Base-by-base conservation (phyloP, 2,888 invertebrate species). In the Hesperia comma region DNA sequence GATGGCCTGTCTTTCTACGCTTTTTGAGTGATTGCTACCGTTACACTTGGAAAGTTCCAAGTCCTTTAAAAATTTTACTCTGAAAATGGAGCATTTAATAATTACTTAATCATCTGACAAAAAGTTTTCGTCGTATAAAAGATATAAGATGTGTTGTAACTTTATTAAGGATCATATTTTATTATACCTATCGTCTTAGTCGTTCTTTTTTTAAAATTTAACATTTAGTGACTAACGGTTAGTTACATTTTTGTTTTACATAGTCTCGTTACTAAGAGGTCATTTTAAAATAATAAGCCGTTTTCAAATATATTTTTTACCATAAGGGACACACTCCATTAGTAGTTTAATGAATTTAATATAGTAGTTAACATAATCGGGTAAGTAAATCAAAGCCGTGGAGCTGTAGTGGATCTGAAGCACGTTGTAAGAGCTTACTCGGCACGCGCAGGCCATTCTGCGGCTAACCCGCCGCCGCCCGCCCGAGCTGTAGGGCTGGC, bases 381-480 rank as follows among this genome's bases (percentile, higher is more conserved):
- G 78, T 82, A 81, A 88, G 87, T 90, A 90, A 90, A 91, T 90
- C 88, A 90, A 83, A 84, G 82, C 82, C 84, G 80, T 80, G 80
- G 80, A 85, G 81, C 79, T 83, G 82, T 80, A 76, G 79, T 76
- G 77, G 83, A 80, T 85, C 83, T 88, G 84, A 82, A 85, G 86
- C 85, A 85, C 85, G 81, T 83, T 81, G 87, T 86, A 82, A 84
- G 83, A 82, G 87, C 85, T 88, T 79, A 83, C 72, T 72, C 77
- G 84, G 79, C 91, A 90, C 91, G 90, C 88, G 91, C 75, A 69
- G 73, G 75, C 82, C 87, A 84, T 87, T 87, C 82, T 85, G 89
- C 76, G 90, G 88, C 80, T 80, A 82, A 83, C 84, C 82, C 78
- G 72, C 76, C 77, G 71, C 72, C 74, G 71, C 73, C 73, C 72